phyloP scores from a whole-genome alignment of 2,797 vertebrate species.

The Myotis vivesi region DNA sequence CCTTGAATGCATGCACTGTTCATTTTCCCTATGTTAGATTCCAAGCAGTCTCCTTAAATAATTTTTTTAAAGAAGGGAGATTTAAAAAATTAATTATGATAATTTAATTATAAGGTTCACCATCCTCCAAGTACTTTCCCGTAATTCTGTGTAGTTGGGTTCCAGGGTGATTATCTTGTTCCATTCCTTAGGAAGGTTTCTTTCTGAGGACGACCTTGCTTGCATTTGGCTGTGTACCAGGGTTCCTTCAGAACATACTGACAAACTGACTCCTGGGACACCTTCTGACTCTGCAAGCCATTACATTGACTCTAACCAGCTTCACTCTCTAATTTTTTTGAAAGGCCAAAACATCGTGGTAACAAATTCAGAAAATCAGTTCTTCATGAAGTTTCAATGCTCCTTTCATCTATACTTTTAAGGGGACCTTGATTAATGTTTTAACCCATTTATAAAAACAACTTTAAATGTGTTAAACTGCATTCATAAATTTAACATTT shows the following conservation, averaged over 20 bases:
- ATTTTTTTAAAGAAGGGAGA: not conserved
- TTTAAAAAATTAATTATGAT: not conserved
- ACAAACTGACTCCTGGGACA: slow-evolving; percentile 18
- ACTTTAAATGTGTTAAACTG: not conserved
- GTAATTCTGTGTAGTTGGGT: not conserved
- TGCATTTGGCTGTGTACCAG: slow-evolving; percentile 27
- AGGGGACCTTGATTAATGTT: not conserved
- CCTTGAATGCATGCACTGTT: not conserved
- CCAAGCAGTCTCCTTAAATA: not conserved
- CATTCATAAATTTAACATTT: not conserved
- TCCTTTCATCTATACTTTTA: not conserved
- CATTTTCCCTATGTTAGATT: not conserved
- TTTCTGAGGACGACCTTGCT: slow-evolving; percentile 18
- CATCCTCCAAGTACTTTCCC: not conserved
- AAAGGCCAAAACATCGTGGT: slow-evolving; percentile 6
- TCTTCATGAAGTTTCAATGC: not conserved
- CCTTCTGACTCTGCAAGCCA: slow-evolving; percentile 34
- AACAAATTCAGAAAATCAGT: slow-evolving; percentile 1
- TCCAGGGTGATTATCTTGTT: not conserved
- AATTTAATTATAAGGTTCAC: not conserved
- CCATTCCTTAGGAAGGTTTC: not conserved
- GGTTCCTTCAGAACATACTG: not conserved
- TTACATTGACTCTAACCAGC: slow-evolving; percentile 2
- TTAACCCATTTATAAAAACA: slow-evolving; percentile 14
- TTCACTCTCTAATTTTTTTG: not conserved